Percentiles rank a stretch among this genome's conserved stretches.
phyloP scores from a whole-genome alignment of 2,797 vertebrate species.

The Fundulus diaphanus region DNA sequence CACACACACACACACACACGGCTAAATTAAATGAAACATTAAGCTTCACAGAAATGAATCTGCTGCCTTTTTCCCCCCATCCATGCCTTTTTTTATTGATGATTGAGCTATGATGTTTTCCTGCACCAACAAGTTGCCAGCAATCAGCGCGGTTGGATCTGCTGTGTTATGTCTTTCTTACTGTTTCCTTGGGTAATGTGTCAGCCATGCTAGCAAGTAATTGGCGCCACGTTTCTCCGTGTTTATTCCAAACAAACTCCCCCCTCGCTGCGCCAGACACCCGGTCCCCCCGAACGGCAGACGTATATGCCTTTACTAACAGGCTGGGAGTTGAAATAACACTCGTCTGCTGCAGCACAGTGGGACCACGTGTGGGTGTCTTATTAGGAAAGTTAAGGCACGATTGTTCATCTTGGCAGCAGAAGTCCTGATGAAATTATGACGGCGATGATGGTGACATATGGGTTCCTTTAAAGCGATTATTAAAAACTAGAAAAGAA shows the following conservation, averaged over 20 bases:
- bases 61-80: conserved; percentile 23
- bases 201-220: conserved; percentile 42
- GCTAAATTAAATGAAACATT: conserved; percentile 19
- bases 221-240: conserved; percentile 34
- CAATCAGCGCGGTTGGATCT: conserved; percentile 16
- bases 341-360: not conserved
- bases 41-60: conserved; percentile 18
- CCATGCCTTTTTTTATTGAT: conserved; percentile 23
- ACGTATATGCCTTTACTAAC: conserved; percentile 35
- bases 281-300: conserved; percentile 39
- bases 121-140: conserved; percentile 17
- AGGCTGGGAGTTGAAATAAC: conserved; percentile 33
- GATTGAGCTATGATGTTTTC: conserved; percentile 21
- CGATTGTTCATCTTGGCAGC: conserved; percentile 24
- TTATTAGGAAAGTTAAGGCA: conserved; percentile 12
- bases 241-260: conserved; percentile 42
- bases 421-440: conserved; percentile 6
- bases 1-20: not conserved
- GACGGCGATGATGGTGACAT: conserved; percentile 8
- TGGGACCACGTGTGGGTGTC: conserved; percentile 22
- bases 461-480: conserved; percentile 23
- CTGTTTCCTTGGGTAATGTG: conserved; percentile 21
- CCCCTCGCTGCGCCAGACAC: conserved; percentile 44
- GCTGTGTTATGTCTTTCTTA: not conserved
- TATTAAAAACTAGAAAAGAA: not conserved